Base-by-base conservation (phyloP, 2,113 vertebrate species). In the Ammodytes marinus region DNA sequence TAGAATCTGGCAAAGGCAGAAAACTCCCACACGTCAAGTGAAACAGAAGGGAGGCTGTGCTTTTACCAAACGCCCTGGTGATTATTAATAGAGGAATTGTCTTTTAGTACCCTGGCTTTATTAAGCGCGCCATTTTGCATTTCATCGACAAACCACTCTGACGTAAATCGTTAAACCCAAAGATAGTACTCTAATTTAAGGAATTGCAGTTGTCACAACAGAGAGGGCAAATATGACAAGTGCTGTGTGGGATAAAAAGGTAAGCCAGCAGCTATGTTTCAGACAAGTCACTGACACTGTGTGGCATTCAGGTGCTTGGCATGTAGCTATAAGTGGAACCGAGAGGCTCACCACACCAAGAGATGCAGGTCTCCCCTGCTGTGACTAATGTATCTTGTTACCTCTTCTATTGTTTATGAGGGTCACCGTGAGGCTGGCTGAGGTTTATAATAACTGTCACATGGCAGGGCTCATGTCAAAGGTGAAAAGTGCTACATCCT, bases 11-110 rank as follows among this genome's bases (percentile, higher is more conserved):
- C 53, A 6, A 79, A 60, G 53, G 7, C 10, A 66, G 49, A 80
- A 69, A 82, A 77, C 69, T 72, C 69, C 64, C 19, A 40, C 40
- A 80, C 63, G 81, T 37, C 74, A 45, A 78, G 47, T 52, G 65
- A 91, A 67, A 35, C 19, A 63, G 59, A 37, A 27, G 73, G 52
- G 58, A 82, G 27, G 67, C 65, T 67, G 71, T 74, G 60, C 70
- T 75, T 77, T 83, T 27, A 27, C 59, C 42, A 88, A 87, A 86
- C 61, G 8, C 50, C 72, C 60, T 15, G 47, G 49, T 73, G 71
- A 78, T 86, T 85, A 80, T 85, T 77, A 85, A 86, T 77, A 88
- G 82, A 86, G 72, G 69, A 71, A 84, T 86, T 88, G 69, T 64
- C 71, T 72, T 54, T 69, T 50, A 59, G 75, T 65, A 79, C 53